Conservation (phyloP, 2,113 vertebrate genomes). For the Pseudorasbora parva region DNA sequence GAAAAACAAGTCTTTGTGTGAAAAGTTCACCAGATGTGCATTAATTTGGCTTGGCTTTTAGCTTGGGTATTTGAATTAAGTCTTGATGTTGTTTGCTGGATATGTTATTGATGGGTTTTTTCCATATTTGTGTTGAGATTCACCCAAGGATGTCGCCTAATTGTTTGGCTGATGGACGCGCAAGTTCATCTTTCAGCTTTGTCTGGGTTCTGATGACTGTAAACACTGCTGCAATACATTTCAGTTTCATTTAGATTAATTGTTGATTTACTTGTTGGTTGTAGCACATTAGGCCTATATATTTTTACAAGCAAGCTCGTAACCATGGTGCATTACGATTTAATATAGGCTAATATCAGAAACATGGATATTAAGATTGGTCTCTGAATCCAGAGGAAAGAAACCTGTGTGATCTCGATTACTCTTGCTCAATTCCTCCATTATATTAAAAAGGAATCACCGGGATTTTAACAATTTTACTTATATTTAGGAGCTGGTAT, state of each 20-base stretch:
- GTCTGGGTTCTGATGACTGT: neutral
- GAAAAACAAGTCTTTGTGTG: conserved; percentile 60
- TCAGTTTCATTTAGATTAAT: neutral
- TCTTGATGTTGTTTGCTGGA: conserved; percentile 64
- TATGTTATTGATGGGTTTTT: conserved; percentile 35
- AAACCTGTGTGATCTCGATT: neutral
- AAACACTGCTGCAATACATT: neutral
- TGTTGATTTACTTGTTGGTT: neutral
- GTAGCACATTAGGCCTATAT: neutral
- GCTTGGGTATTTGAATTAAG: conserved; percentile 73
- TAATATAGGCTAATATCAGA: neutral
- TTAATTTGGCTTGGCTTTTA: conserved; percentile 74
- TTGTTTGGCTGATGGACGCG: conserved; percentile 7
- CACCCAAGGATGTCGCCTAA: neutral
- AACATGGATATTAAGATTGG: neutral
- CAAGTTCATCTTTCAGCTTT: neutral
- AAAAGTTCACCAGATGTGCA: conserved; percentile 74
- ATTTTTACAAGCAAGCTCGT: neutral
- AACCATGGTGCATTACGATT: neutral
- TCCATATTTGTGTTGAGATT: conserved; percentile 24
- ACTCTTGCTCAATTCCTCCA: neutral
- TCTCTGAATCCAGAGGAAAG: neutral
- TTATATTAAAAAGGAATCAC: neutral
- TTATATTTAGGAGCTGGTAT: neutral
- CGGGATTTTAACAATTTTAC: neutral